These are phyloP conservation scores for Liposcelis brunnea DNA, from an alignment of 2,888 invertebrate species.

Conservation along the genomic window DNA sequence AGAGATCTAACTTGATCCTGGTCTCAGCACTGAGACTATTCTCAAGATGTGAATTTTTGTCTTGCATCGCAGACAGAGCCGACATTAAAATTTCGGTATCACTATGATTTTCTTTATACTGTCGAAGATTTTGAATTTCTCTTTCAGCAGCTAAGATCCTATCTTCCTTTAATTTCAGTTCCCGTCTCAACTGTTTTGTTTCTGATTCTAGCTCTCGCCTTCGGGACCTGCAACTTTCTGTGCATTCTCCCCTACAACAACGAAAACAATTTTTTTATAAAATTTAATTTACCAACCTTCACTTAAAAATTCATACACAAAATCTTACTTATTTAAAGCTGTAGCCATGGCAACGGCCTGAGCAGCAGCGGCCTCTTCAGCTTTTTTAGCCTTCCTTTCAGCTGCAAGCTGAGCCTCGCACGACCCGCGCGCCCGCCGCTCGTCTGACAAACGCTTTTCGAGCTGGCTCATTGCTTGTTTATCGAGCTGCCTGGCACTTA, in stretches of 20 bases:
- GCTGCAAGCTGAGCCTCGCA: slow-evolving; percentile 54
- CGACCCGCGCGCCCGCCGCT: slow-evolving; percentile 57
- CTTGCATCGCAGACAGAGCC: slow-evolving; percentile 66
- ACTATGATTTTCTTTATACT: slow-evolving; percentile 43
- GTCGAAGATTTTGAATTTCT: slow-evolving; percentile 35
- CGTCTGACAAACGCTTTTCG: slow-evolving; percentile 76
- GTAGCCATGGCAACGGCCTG: slow-evolving; percentile 28
- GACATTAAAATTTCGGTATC: slow-evolving; percentile 60
- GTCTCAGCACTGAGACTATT: slow-evolving; percentile 92
- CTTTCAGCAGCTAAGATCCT: slow-evolving; percentile 36
- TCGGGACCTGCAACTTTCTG: slow-evolving; percentile 43
- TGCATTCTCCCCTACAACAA: slow-evolving; percentile 38
- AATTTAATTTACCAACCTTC: not conserved
- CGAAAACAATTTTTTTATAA: not conserved
- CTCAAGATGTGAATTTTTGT: slow-evolving; percentile 83
- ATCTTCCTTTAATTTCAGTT: slow-evolving; percentile 46
- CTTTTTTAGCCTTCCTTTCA: slow-evolving; percentile 53
- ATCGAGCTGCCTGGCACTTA: slow-evolving; percentile 55
- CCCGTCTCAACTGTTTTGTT: slow-evolving; percentile 42
- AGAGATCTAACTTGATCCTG: slow-evolving; percentile 91
- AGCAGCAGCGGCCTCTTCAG: slow-evolving; percentile 32
- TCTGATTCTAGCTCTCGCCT: slow-evolving; percentile 46
- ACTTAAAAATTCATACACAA: not conserved
- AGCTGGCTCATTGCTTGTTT: slow-evolving; percentile 51
- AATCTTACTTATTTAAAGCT: slow-evolving; percentile 20